Evolutionary conservation across 1,140 invertebrate genomes (phyloP).

Genomic region (Venustaconcha ellipsiformis): DNA sequence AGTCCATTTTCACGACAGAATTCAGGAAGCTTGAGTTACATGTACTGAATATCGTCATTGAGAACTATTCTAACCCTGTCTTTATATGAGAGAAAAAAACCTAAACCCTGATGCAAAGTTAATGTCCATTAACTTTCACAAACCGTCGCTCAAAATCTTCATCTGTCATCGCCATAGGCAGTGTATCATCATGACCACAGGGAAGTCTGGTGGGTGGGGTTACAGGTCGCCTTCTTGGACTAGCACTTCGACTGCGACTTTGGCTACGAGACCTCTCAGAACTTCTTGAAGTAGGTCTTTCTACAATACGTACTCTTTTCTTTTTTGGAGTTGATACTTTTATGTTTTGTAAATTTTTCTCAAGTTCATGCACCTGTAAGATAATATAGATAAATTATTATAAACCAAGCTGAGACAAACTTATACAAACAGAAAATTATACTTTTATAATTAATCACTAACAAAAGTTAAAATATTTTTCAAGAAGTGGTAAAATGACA

Average conservation of each 20-base stretch:
- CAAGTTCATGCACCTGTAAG: constrained; percentile 21
- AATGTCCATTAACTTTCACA: neutral
- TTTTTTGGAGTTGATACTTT: constrained; percentile 15
- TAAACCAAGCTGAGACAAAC: neutral
- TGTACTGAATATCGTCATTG: too few species aligned
- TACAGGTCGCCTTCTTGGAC: constrained; percentile 22
- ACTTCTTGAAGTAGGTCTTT: constrained; percentile 8
- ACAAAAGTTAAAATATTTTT: too few species aligned
- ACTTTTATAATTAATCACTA: too few species aligned
- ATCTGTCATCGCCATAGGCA: constrained; percentile 29
- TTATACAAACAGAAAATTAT: neutral
- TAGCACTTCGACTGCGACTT: neutral
- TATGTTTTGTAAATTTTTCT: constrained; percentile 23
- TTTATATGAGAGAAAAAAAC: too few species aligned
- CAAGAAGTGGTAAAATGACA: too few species aligned
- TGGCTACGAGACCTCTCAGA: neutral
- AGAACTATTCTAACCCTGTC: too few species aligned
- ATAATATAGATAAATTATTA: neutral
- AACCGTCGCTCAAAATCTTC: constrained; percentile 29
- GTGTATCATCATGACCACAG: constrained; percentile 24
- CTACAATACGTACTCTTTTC: neutral
- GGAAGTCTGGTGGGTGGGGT: constrained; percentile 30
- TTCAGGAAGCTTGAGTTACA: too few species aligned
- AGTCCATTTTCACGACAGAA: too few species aligned
- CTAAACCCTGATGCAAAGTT: too few species aligned